Evolutionary conservation across 2,888 invertebrate species (phyloP), one percentile per base, ranked within the genome.

Genomic region (Flexamia atlantica): DNA sequence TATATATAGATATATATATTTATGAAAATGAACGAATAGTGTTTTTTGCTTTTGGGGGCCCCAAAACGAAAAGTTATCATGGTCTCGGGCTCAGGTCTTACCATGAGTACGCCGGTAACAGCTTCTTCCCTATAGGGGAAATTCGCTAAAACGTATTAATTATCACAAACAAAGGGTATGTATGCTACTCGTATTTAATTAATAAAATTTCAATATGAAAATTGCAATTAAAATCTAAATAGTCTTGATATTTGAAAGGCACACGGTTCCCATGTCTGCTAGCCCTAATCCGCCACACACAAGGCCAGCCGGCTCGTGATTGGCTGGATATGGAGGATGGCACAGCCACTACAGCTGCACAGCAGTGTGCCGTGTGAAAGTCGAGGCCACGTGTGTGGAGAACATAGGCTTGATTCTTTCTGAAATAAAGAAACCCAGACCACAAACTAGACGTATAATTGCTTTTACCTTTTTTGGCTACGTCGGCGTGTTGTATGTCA

Each of bases 231-330:
- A n/a, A n/a, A n/a, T n/a, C n/a, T n/a, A 64, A 17, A 64, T 64
- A 14, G 28, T 10, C 5, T 64, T 64, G 64, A 64, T 64, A 60
- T 64, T 64, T 64, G 64, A 64, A 64, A 64, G 64, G 28, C 28
- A 14, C 57, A 7, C 57, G 2, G 57, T 28, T 64, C 64, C 30
- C 64, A 64, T 64, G 64, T 28, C 64, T 57, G 20, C 17, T 2
- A 7, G 28, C 17, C 64, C 64, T 64, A 64, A 64, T 64, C 28
- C 28, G 3, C 20, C 53, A 17, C 53, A 17, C 64, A 60, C 60
- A 64, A 64, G 64, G 64, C 20, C 64, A n/a, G 64, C 14, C 3
- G 28, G 64, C 30, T 64, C 64, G 46, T 46, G 12, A 57, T 40
- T 10, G 46, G 46, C 57, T 53, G 17, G 10, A 23, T 46, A n/a